Base-by-base conservation (phyloP, 2,888 invertebrate genomes). In the Drosophila nr. perissopoda region DNA sequence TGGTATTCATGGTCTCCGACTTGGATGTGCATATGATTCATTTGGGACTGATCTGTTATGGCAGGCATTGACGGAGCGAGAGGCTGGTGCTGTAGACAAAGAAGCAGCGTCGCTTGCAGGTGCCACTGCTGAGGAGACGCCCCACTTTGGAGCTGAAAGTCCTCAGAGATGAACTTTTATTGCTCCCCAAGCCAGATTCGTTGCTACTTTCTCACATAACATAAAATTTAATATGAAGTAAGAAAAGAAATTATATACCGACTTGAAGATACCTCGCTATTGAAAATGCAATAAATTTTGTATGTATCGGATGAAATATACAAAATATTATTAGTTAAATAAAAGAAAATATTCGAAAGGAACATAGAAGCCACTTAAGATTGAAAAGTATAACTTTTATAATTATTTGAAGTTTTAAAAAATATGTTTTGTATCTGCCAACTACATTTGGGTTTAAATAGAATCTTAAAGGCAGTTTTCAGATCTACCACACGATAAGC, bases 41-140 rank as follows among this genome's bases (percentile, higher is more conserved):
- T 75, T 88, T 79, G 57, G 49, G 53, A 73, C 64, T 79, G 88
- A 81, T 87, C 78, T 80, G 70, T 80, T 62, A 69, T 78, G 76
- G 61, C 69, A 69, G 72, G 63, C 75, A 67, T 42, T 38, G 65
- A 78, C 54, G 31, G 65, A 78, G 59, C 38, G 45, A 45, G 54
- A 53, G 61, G 53, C 42, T 70, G 63, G 18, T 27, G 27, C 11
- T n/a, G 54, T 38, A 16, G 27, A n/a, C 27, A 48, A 42, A 25
- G 45, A 7, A 4, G 21, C 45, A 25, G 57, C 61, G 1, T n/a
- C 16, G 33, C 33, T 38, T 48, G 59, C 75, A 75, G 69, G 68
- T 75, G 83, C 72, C 75, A 73, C 59, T 61, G 74, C 78, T 48
- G 27, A 27, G 31, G 63, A 51, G 69, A 63, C 76, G 82, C 75